Evolutionary conservation across 1,140 invertebrate species (phyloP).

Genomic region (Leucophenga varia): DNA sequence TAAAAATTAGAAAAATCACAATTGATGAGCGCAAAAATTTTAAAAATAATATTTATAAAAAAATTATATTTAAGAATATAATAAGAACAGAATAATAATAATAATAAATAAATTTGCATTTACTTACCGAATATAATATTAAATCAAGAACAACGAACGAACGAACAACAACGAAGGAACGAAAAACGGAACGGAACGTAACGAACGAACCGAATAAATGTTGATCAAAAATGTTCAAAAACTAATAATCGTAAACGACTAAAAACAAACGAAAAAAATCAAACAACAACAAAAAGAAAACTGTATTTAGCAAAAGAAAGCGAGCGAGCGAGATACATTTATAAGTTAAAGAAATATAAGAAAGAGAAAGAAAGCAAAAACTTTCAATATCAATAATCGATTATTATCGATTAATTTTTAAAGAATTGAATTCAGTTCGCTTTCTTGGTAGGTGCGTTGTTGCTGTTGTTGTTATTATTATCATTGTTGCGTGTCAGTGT

Average conservation of each 20-base stretch:
- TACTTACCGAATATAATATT: conserved; percentile 43
- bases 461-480: too few species aligned
- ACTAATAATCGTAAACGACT: not conserved
- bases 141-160: conserved; percentile 34
- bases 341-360: too few species aligned
- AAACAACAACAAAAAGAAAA: conserved; percentile 27
- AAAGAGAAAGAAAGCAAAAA: too few species aligned
- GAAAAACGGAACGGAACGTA: conserved; percentile 19
- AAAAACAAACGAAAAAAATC: conserved; percentile 4
- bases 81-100: not conserved
- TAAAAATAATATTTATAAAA: not conserved
- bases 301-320: conserved; percentile 11
- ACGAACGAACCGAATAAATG: conserved; percentile 15
- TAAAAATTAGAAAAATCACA: conserved; percentile 46
- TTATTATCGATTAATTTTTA: too few species aligned
- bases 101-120: conserved; percentile 4
- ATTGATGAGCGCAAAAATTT: not conserved
- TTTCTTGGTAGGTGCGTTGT: too few species aligned
- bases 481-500: too few species aligned
- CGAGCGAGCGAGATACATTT: conserved; percentile 5
- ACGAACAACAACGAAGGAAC: conserved; percentile 14
- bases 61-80: conserved; percentile 3
- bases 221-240: conserved; percentile 11
- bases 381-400: too few species aligned
- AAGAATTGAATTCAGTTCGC: too few species aligned